These are phyloP conservation scores for Spilogale gracilis DNA, from an alignment of 2,113 vertebrate genomes.

Conservation along the genomic window DNA sequence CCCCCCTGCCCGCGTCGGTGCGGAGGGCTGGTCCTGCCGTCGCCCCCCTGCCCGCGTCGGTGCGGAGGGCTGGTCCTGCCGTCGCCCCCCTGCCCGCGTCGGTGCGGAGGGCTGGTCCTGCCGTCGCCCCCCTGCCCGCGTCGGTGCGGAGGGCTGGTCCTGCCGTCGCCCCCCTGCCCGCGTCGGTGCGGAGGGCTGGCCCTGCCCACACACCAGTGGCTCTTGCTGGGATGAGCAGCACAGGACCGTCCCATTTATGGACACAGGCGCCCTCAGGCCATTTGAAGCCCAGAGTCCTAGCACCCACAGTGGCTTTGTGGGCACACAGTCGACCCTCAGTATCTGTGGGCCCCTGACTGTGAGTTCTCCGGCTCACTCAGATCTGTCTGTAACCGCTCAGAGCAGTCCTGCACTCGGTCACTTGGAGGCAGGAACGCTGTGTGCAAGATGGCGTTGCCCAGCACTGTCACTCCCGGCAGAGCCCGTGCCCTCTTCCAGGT, in stretches of 20 bases:
- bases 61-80: background rate
- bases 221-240: background rate
- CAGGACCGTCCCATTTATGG: accelerated
- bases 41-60: background rate
- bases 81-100: background rate
- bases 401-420: background rate
- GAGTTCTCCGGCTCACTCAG: background rate
- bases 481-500: background rate
- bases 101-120: background rate
- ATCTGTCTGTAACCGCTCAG: background rate
- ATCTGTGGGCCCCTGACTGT: background rate
- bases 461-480: accelerated
- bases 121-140: background rate
- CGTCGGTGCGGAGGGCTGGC: background rate
- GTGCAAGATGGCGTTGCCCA: background rate
- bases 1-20: background rate
- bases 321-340: background rate
- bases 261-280: background rate
- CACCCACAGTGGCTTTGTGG: background rate
- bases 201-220: background rate
- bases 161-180: background rate
- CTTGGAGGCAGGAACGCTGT: background rate
- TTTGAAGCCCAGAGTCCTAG: background rate
- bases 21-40: background rate
- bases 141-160: background rate